Evolutionary conservation across 2,888 invertebrate genomes (phyloP).

Genomic region (Lepas anatifera): DNA sequence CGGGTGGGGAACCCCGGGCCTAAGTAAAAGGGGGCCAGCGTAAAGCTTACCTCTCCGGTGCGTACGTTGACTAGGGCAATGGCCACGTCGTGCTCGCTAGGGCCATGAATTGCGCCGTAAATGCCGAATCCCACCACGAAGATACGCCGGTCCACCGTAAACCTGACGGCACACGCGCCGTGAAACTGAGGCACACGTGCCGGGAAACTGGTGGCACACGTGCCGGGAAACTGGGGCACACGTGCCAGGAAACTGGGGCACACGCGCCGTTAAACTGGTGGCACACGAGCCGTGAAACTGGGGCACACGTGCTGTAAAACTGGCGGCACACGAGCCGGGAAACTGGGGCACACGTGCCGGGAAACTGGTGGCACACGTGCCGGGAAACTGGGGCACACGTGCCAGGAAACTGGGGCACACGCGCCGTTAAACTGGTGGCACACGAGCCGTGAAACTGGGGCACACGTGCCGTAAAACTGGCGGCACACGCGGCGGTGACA

Average conservation of each 20-base stretch:
- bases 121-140: conserved; percentile 73
- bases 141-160: conserved; percentile 64
- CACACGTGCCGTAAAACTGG: too few species aligned
- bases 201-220: too few species aligned
- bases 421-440: not conserved
- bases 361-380: too few species aligned
- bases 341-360: too few species aligned
- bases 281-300: too few species aligned
- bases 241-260: not conserved
- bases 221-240: not conserved
- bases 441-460: too few species aligned
- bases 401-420: not conserved
- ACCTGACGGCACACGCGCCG: conserved; percentile 39
- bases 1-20: too few species aligned
- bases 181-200: too few species aligned
- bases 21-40: too few species aligned
- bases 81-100: conserved; percentile 61
- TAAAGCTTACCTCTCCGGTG: conserved; percentile 57
- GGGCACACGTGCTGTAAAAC: too few species aligned
- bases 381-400: not conserved
- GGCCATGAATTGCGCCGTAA: conserved; percentile 67
- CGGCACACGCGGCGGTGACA: too few species aligned
- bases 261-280: not conserved
- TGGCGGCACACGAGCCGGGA: too few species aligned
- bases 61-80: conserved; percentile 64